Conservation (phyloP, 2,113 vertebrate species). For the Hippolais icterina region DNA sequence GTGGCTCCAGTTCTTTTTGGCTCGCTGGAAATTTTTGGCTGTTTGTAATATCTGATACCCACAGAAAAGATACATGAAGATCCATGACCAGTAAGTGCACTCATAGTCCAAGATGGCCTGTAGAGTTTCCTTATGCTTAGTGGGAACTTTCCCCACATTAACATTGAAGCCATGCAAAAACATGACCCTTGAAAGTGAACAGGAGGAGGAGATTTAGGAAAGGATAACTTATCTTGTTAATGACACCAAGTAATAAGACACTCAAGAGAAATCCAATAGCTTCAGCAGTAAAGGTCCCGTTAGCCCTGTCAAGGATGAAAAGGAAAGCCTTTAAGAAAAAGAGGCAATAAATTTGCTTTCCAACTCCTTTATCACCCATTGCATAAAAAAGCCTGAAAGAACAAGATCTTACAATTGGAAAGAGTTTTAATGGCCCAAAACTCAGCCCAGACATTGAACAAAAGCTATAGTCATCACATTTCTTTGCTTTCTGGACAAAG, state of each 20-base stretch:
- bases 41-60: neutral
- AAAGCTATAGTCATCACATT: constrained; percentile 56
- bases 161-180: neutral
- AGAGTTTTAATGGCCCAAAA: constrained; percentile 8
- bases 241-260: neutral
- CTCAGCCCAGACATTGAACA: constrained; percentile 25
- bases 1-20: neutral
- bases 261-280: constrained; percentile 19
- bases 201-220: constrained; percentile 37
- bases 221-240: constrained; percentile 44
- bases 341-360: constrained; percentile 39
- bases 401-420: constrained; percentile 50
- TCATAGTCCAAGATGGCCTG: neutral
- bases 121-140: neutral
- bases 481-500: constrained; percentile 43
- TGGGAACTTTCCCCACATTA: neutral
- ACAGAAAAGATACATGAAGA: neutral
- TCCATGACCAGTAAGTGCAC: neutral
- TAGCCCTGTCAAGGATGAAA: constrained; percentile 16
- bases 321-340: constrained; percentile 41
- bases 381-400: constrained; percentile 32
- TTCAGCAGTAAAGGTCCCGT: neutral
- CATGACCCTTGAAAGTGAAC: neutral
- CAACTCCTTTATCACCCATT: constrained; percentile 42
- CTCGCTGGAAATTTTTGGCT: neutral